These are phyloP conservation scores for Sarcophaga peregrina DNA, from an alignment of 1,140 invertebrate genomes.

Conservation along the genomic window DNA sequence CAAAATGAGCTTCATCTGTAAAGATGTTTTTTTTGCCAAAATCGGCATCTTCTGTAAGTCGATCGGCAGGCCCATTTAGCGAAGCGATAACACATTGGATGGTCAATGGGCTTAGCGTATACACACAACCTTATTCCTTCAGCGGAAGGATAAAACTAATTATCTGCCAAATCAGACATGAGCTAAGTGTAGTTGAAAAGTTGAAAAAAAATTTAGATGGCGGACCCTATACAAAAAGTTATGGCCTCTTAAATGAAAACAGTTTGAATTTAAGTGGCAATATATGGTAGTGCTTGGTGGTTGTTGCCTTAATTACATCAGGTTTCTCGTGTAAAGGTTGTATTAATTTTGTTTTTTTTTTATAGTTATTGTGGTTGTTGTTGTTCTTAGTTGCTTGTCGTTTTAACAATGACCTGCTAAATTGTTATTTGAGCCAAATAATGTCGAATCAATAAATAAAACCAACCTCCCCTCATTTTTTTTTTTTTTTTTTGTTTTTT, in stretches of 20 bases:
- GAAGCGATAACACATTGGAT: no score
- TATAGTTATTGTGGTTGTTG: background rate
- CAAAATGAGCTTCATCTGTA: no score
- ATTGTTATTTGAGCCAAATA: conserved; percentile 8
- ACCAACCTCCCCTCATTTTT: background rate
- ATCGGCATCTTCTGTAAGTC: no score
- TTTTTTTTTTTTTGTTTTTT: background rate
- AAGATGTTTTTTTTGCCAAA: no score
- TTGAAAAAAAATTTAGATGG: no score
- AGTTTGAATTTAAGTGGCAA: background rate
- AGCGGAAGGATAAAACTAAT: no score
- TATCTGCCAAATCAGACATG: no score
- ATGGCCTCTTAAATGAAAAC: background rate
- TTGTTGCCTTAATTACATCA: background rate
- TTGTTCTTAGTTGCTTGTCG: background rate
- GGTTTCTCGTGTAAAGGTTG: no score
- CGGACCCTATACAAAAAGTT: background rate
- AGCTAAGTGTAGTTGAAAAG: no score
- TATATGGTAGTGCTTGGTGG: background rate
- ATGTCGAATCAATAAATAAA: background rate
- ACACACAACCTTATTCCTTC: no score
- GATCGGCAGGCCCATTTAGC: no score
- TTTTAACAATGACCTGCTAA: conserved; percentile 27
- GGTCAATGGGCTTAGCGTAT: no score
- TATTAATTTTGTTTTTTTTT: background rate